Percentiles rank a stretch among this genome's conserved stretches.
These are phyloP conservation scores for Dicyrtomina minuta DNA, from an alignment of 2,888 invertebrate genomes.

Conservation along the genomic window DNA sequence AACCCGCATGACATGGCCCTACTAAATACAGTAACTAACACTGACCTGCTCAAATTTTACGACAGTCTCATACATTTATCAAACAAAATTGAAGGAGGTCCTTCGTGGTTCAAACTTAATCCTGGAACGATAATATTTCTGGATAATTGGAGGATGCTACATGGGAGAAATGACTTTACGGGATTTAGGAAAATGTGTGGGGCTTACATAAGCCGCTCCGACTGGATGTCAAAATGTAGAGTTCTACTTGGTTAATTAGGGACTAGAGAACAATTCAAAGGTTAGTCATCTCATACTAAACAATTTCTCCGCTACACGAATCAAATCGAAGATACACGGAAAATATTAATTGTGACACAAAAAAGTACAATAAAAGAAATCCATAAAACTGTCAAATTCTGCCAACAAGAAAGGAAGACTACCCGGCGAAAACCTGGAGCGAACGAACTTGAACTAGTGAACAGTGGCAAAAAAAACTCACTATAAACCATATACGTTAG, in stretches of 20 bases:
- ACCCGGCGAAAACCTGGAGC: no score
- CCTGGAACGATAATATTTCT: conserved; percentile 73
- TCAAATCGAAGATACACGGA: no score
- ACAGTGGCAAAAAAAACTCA: no score
- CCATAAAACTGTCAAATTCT: no score
- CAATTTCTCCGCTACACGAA: no score
- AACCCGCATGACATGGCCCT: conserved; percentile 74
- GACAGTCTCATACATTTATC: conserved; percentile 62
- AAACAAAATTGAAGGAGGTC: conserved; percentile 58
- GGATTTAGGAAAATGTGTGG: conserved; percentile 70
- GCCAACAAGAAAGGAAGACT: no score
- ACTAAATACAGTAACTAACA: conserved; percentile 61
- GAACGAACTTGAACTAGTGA: no score
- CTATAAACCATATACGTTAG: no score
- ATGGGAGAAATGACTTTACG: conserved; percentile 70
- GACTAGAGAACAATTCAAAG: background rate
- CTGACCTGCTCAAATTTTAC: conserved; percentile 65
- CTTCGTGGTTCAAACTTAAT: conserved; percentile 62
- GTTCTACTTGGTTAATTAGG: no score
- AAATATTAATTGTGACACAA: no score
- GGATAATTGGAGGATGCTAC: conserved; percentile 77
- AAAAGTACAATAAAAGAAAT: no score
- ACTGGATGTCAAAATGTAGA: conserved; percentile 66
- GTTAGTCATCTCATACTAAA: no score
- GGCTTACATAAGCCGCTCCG: conserved; percentile 72